Evolutionary conservation across 2,888 invertebrate genomes (phyloP), one percentile per base, ranked within the genome.

Genomic region (Balanococcus diminutus): DNA sequence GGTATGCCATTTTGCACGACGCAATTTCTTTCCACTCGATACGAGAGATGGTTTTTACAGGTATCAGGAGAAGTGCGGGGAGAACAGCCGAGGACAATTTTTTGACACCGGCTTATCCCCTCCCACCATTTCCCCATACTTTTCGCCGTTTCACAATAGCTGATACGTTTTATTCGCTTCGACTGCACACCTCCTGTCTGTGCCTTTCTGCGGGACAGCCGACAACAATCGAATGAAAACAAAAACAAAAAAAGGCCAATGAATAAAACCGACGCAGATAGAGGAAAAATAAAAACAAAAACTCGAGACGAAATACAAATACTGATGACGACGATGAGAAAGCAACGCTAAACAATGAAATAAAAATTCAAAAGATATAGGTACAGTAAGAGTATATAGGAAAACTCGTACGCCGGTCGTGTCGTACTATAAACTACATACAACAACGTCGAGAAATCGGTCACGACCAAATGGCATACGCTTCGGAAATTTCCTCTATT

Each of bases 21-120:
- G 67, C 67, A 67, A 67, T 67, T 67, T 67, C 67, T 67, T 31
- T 67, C 56, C 56, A 56, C 56, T 67, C 67, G 67, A 67, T 28
- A 67, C 67, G 28, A 28, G 46, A 46, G 67, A 28, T 67, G 5
- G 1, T 14, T 31, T 11, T 16, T 14, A 56, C 22, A 56, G 56
- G 56, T 56, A 51, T 36, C 36, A 36, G 36, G 36, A 8, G 8
- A 36, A 36, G 8, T 6, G 16, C 2, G 16, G 4, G 22, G 22
- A 56, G 22, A 22, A 56, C n/a, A n/a, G 8, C 22, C 0, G 22
- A 19, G 22, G 56, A 56, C 56, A 56, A 56, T 56, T 22, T 56
- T 56, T 56, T 19, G 8, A 56, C 56, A 56, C 56, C 46, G 22
- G n/a, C 19, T 22, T 19, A 8, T 6, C 56, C 56, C 9, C 22